phyloP scores from a whole-genome alignment of 2,797 vertebrate species.

The Kryptolebias ocellatus region DNA sequence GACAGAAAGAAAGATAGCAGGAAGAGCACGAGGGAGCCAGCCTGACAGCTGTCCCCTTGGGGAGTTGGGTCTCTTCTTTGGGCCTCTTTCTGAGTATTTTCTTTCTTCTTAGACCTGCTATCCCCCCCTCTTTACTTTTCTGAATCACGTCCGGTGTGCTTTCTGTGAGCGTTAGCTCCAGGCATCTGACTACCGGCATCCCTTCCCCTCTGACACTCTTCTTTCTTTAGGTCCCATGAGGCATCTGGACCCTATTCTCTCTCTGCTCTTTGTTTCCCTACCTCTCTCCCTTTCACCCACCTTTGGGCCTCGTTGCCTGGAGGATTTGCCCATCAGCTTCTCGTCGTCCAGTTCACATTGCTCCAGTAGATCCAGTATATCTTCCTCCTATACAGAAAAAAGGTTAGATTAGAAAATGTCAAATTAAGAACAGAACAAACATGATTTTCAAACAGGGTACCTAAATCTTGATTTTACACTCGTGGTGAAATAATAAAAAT shows the following conservation, averaged over 20 bases:
- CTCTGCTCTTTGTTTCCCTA: background rate
- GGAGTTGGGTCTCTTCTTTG: slow-evolving; percentile 70
- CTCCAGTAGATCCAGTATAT: slow-evolving; percentile 96
- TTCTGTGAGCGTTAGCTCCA: slow-evolving; percentile 65
- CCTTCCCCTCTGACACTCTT: slow-evolving; percentile 47
- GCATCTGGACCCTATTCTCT: slow-evolving; percentile 29
- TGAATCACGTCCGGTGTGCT: slow-evolving; percentile 63
- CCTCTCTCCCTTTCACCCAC: slow-evolving; percentile 50
- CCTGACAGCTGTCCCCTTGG: slow-evolving; percentile 76
- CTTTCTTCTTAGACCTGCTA: slow-evolving; percentile 42
- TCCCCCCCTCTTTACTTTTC: slow-evolving; percentile 58
- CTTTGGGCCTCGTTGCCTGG: slow-evolving; percentile 76
- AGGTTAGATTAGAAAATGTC: slow-evolving; percentile 23
- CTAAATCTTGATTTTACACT: slow-evolving; percentile 5
- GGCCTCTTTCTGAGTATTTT: slow-evolving; percentile 67
- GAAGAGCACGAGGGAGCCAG: slow-evolving; percentile 58
- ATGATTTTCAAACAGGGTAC: background rate
- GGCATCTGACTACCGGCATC: slow-evolving; percentile 60
- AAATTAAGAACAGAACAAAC: background rate
- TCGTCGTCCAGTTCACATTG: slow-evolving; percentile 98
- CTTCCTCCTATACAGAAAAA: slow-evolving; percentile 88
- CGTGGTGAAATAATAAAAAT: slow-evolving; percentile 6
- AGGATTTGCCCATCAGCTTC: slow-evolving; percentile 88
- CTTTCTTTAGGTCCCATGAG: slow-evolving; percentile 58
- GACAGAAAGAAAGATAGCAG: slow-evolving; percentile 66